Evolutionary conservation across 2,888 invertebrate genomes (phyloP).

Genomic region (Parnassius orleans): DNA sequence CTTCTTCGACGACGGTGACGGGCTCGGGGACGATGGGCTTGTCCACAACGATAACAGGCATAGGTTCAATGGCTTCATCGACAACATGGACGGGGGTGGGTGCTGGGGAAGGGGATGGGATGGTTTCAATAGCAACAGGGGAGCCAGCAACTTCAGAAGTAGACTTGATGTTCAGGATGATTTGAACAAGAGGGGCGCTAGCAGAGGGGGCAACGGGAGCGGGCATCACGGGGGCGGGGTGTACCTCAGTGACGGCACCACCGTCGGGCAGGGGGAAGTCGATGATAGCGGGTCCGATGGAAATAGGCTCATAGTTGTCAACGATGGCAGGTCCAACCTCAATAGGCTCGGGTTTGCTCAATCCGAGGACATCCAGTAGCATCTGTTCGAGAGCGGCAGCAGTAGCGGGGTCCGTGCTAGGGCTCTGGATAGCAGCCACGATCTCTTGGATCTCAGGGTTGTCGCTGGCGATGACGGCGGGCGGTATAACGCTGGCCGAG

Average conservation of each 20-base stretch:
- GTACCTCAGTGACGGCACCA: conserved; percentile 3
- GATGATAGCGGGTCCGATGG: conserved; percentile 30
- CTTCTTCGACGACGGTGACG: conserved; percentile 12
- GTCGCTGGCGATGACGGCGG: conserved; percentile 39
- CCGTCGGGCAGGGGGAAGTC: conserved; percentile 12
- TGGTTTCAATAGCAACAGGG: conserved; percentile 7
- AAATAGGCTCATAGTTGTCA: conserved; percentile 18
- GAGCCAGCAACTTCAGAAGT: conserved; percentile 3
- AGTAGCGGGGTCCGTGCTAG: conserved; percentile 43
- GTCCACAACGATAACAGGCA: conserved; percentile 22
- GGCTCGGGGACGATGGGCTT: conserved; percentile 10
- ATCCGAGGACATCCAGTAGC: conserved; percentile 35
- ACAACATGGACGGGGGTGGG: conserved; percentile 23
- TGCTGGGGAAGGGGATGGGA: not conserved
- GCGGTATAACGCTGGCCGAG: conserved; percentile 28
- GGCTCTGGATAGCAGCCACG: conserved; percentile 41
- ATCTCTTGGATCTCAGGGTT: conserved; percentile 41
- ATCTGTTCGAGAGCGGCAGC: conserved; percentile 39
- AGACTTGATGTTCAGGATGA: conserved; percentile 35
- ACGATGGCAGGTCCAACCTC: conserved; percentile 28
- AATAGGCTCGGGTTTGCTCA: conserved; percentile 16
- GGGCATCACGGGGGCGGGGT: conserved; percentile 25
- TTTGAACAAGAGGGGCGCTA: conserved; percentile 35
- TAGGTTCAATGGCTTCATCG: conserved; percentile 16
- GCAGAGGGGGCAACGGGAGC: conserved; percentile 26